Evolutionary conservation across 2,113 vertebrate species (phyloP), one percentile per base, ranked within the genome.

Genomic region (Pluvialis apricaria): DNA sequence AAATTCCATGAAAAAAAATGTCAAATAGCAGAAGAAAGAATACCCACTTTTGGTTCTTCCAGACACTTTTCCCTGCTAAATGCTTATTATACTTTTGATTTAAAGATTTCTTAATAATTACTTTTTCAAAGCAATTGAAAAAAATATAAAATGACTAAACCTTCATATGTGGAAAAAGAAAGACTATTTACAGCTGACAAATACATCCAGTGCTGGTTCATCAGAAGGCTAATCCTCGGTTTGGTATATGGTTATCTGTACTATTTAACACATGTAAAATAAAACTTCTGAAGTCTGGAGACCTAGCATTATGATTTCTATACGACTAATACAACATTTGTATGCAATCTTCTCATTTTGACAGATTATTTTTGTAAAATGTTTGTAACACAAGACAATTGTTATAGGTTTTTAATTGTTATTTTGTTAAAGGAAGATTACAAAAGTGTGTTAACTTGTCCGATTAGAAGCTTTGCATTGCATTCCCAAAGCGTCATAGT

Each of bases 381-480:
- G 5, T 88, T 87, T 94, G 45, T 68, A 58, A 82, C 54, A 76
- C 4, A 34, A 44, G 38, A 60, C 40, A 93, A 86, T 28, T 51
- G 28, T 15, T 75, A 64, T 32, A 69, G 26, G 13, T 26, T 70
- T 90, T 68, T 85, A 76, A 90, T 76, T 61, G 55, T 40, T 88
- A 87, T 81, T 91, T 86, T 86, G 49, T 70, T 91, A 84, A 77
- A 86, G 54, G 28, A 94, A 82, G 45, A 86, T 91, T 78, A 92
- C 32, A 31, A 92, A 83, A 21, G 54, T 24, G 15, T 55, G 49
- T 52, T 73, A 90, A 86, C 31, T 9, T 66, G 47, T 66, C 55
- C 70, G 36, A 84, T 55, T 90, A 86, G 51, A 90, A 76, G 57
- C 16, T 76, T 83, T 28, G 20, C 28, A 52, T 77, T 77, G 44